phyloP scores from a whole-genome alignment of 2,888 invertebrate genomes.

The Acleris holmiana region DNA sequence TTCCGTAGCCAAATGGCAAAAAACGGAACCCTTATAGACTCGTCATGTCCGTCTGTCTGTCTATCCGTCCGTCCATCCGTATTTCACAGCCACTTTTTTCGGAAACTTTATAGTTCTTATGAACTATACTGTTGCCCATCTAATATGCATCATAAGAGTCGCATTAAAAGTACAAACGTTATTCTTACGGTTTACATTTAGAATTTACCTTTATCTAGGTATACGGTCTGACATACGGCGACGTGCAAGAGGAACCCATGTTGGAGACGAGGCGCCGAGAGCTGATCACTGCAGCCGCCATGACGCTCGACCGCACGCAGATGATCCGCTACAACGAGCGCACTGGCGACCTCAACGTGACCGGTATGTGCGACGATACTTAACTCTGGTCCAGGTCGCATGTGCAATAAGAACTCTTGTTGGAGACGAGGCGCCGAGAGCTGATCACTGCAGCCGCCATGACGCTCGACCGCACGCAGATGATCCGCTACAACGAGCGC shows the following conservation, averaged over 20 bases:
- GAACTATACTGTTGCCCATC: no score
- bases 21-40: no score
- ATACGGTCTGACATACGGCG: conserved; percentile 86
- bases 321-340: conserved; percentile 96
- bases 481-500: conserved; percentile 95
- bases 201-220: conserved; percentile 57
- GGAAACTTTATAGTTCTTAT: no score
- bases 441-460: no score
- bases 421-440: no score
- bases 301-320: conserved; percentile 93
- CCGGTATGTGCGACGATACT: conserved; percentile 66
- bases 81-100: no score
- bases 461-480: conserved; percentile 93
- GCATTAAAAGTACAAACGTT: no score
- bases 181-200: no score
- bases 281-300: conserved; percentile 91
- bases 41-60: no score
- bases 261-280: conserved; percentile 91
- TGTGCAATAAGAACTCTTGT: conserved; percentile 59
- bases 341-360: conserved; percentile 91
- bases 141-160: no score
- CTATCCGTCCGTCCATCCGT: no score
- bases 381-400: neutral
- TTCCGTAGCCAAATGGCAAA: no score
- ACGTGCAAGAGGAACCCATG: conserved; percentile 90